phyloP scores from a whole-genome alignment of 2,888 invertebrate species.

The Plebejus melissa region DNA sequence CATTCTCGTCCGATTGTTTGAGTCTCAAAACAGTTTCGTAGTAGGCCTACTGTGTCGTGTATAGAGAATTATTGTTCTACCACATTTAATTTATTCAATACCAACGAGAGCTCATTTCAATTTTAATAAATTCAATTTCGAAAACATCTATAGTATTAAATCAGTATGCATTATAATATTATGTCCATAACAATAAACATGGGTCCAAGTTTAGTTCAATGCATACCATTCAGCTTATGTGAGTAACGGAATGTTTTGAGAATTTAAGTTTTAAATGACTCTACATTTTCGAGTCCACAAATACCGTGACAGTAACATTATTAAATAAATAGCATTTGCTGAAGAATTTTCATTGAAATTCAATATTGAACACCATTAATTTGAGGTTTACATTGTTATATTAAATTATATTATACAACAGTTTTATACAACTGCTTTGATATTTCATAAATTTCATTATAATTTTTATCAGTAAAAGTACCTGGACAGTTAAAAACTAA shows the following conservation, averaged over 20 bases:
- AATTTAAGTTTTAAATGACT: slow-evolving; percentile 22
- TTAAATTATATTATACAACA: too few species aligned
- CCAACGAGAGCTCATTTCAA: slow-evolving; percentile 37
- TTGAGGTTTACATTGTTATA: too few species aligned
- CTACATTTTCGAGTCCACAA: slow-evolving; percentile 9
- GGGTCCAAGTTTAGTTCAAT: slow-evolving; percentile 18
- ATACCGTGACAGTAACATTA: not conserved
- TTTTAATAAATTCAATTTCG: slow-evolving; percentile 50
- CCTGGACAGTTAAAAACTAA: too few species aligned
- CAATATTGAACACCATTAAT: not conserved
- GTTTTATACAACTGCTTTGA: too few species aligned
- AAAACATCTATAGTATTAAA: slow-evolving; percentile 48
- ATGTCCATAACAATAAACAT: slow-evolving; percentile 20
- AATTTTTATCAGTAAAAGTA: too few species aligned
- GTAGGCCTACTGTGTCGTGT: slow-evolving; percentile 8
- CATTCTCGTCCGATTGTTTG: too few species aligned
- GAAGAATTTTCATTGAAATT: not conserved
- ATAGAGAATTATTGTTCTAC: slow-evolving; percentile 26
- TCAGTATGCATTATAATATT: not conserved
- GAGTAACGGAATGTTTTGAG: slow-evolving; percentile 10
- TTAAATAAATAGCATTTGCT: not conserved
- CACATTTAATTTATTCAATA: slow-evolving; percentile 33
- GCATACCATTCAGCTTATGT: slow-evolving; percentile 7
- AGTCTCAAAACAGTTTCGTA: too few species aligned
- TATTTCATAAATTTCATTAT: too few species aligned